Conservation (phyloP, 2,113 vertebrate species). For the Psilopsiagon aurifrons region DNA sequence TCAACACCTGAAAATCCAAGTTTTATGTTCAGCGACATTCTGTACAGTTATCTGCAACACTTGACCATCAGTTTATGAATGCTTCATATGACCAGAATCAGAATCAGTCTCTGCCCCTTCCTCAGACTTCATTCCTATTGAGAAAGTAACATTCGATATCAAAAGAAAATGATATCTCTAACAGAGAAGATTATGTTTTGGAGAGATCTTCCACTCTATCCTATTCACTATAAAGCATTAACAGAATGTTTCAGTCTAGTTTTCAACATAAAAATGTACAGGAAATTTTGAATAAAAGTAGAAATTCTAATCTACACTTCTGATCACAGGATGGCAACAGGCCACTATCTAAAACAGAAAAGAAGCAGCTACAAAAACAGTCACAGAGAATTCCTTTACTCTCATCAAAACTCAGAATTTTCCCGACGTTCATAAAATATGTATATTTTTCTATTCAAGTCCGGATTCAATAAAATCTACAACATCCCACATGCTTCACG, state of each 20-base stretch:
- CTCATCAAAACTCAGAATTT: not conserved
- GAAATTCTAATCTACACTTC: not conserved
- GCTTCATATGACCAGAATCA: not conserved
- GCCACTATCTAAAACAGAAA: not conserved
- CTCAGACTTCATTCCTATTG: not conserved
- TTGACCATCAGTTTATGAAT: not conserved
- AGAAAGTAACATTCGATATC: not conserved
- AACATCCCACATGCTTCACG: not conserved
- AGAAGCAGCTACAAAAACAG: not conserved
- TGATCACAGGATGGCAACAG: not conserved
- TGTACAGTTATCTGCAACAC: not conserved
- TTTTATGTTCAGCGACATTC: not conserved
- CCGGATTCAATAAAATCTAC: not conserved
- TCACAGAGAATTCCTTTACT: not conserved
- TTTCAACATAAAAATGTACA: not conserved
- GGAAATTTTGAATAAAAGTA: not conserved
- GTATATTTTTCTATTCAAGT: not conserved
- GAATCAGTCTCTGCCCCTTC: not conserved
- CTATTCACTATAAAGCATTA: not conserved
- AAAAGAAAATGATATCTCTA: not conserved
- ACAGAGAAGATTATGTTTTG: not conserved
- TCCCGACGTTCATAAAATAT: not conserved
- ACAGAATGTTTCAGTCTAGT: not conserved
- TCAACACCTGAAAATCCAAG: not conserved
- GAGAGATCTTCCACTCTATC: not conserved